Base-by-base conservation (phyloP, 1,140 invertebrate species). In the Arctopsyche grandis region DNA sequence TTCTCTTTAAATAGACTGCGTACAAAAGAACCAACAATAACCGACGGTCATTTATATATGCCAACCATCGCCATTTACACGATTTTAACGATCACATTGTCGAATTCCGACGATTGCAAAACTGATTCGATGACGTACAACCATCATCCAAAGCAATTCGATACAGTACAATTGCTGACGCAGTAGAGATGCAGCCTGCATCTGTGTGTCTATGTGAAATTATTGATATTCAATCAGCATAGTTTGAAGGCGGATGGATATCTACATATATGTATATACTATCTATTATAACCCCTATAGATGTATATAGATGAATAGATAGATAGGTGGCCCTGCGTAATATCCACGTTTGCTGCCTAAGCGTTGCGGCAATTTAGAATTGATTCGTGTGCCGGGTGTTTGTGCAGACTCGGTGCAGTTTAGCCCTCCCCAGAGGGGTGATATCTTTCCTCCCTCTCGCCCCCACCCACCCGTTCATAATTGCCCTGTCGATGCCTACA, bases 361-460 rank as follows among this genome's bases (percentile, higher is more conserved):
- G 16, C 48, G 48, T 52, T 52, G 48, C 48, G 16, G 48, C 48
- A 52, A 52, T 52, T 52, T 52, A 52, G 48, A 52, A 52, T 52
- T 52, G 48, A 52, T 52, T 52, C 16, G 48, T 12, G 48, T 52
- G 16, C 48, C 48, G 48, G 48, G 48, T 52, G 48, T 52, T 52
- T 52, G 48, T 52, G 10, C 48, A 16, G 16, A 52, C 1, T 10
- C 4, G 4, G 48, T 52, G 29, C 48, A 14, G 48, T 52, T 52
- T 4, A 10, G 1, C 29, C 29, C 29, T 38, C 29, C 29, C 48
- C 12, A 52, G 10, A 16, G 16, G 48, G 16, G 12, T 52, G 16
- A 1, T 16, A 52, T 52, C 48, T 52, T 52, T 52, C 3, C 10
- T 4, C 48, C 3, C 16, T 10, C 48, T 7, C 7, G 7, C 29